Evolutionary conservation across 2,797 vertebrate species (phyloP), one percentile per base, ranked within the genome.

Genomic region (Urophycis tenuis): DNA sequence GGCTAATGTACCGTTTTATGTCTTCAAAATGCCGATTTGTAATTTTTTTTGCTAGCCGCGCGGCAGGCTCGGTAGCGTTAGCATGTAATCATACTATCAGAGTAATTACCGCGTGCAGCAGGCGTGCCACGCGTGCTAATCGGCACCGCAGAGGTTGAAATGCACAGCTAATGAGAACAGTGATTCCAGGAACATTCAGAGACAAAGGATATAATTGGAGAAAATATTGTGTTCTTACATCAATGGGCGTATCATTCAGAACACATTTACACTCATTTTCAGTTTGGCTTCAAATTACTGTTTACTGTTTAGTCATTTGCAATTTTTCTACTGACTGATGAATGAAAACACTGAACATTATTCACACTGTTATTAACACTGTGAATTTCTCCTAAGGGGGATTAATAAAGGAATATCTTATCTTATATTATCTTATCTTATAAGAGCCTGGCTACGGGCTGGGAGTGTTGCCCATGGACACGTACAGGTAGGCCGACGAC

Each of bases 181-280:
- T 74, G 75, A 77, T 76, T 73, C 72, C 41, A 74, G 74, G 64
- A 36, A 71, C 33, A 73, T 76, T 72, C 71, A 25, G 70, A 64
- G 71, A 79, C 69, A 33, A n/a, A 75, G 74, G 74, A 25, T 72
- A 31, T 72, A 41, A 73, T 75, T 79, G 72, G 74, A 72, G 34
- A 34, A 71, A 39, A 8, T 2, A 30, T 11, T 1, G 30, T 41
- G 49, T 39, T 33, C 17, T 71, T 8, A 76, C 77, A 78, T 81
- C 77, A 34, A 84, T 72, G 34, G 49, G 31, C 79, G 25, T 82
- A 79, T 72, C 64, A 75, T 79, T 85, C 73, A 60, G 73, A 10
- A 67, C 12, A 29, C 25, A 6, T 3, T 11, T 8, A 67, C n/a
- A 25, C 25, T 60, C 8, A 60, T 60, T 25, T 60, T 29, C 60